phyloP scores from a whole-genome alignment of 2,888 invertebrate genomes.

The Hyppa rectilinea region DNA sequence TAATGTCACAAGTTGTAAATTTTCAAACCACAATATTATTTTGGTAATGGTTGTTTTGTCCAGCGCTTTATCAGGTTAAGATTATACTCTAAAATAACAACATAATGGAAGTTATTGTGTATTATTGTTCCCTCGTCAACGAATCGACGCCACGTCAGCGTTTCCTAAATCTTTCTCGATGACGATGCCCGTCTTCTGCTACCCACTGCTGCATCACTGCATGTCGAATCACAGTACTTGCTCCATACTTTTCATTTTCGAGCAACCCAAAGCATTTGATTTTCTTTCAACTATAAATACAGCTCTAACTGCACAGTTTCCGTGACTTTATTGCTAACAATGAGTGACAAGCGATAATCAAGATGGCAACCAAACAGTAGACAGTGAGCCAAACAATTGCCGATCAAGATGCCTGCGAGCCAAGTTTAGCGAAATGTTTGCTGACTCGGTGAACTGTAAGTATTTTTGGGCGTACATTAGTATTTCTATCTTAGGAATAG shows the following conservation, averaged over 20 bases:
- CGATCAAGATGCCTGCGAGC: slow-evolving; percentile 46
- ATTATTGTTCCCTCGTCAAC: too few species aligned
- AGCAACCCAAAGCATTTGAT: neutral
- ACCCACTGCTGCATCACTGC: too few species aligned
- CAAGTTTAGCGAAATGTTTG: slow-evolving; percentile 40
- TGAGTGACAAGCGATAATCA: slow-evolving; percentile 46
- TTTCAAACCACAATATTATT: neutral
- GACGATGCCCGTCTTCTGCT: neutral
- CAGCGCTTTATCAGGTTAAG: neutral
- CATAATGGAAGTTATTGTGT: too few species aligned
- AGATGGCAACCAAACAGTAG: slow-evolving; percentile 29
- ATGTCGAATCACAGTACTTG: neutral
- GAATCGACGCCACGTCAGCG: too few species aligned
- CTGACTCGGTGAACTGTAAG: slow-evolving; percentile 15
- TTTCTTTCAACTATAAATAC: slow-evolving; percentile 18
- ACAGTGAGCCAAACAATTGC: slow-evolving; percentile 46
- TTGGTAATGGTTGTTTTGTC: neutral
- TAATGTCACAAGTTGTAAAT: neutral
- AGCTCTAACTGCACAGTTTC: slow-evolving; percentile 29
- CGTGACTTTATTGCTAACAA: slow-evolving; percentile 34
- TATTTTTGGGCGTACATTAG: slow-evolving; percentile 8
- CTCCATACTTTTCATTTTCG: neutral
- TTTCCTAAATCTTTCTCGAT: neutral
- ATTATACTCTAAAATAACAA: too few species aligned
- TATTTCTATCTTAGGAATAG: neutral